A percentile compares a stretch with the other conserved stretches of the same genome.
Conservation (phyloP, 1,140 invertebrate genomes). For the Lepidurus apus region DNA sequence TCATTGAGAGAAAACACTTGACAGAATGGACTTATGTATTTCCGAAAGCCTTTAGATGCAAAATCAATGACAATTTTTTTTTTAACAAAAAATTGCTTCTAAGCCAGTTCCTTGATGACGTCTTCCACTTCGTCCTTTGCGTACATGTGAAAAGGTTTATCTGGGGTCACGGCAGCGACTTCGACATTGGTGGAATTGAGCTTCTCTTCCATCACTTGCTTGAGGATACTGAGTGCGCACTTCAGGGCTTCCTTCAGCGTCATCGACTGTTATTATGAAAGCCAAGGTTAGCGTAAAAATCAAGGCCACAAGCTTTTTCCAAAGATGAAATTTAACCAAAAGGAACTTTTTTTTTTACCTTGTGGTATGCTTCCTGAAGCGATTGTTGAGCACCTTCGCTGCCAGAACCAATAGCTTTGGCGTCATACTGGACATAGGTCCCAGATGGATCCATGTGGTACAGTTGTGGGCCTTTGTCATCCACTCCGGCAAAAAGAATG, state of each 20-base stretch:
- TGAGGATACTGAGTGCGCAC: conserved; percentile 85
- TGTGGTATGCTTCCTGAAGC: conserved; percentile 78
- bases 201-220: conserved; percentile 99
- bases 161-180: conserved; percentile 86
- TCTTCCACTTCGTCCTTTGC: conserved; percentile 82
- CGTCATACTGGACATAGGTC: conserved; percentile 95
- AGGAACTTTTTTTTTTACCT: conserved; percentile 49
- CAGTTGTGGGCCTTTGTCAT: conserved; percentile 71
- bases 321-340: not conserved
- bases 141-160: conserved; percentile 82
- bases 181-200: conserved; percentile 96
- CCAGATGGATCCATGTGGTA: conserved; percentile 98
- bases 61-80: not conserved
- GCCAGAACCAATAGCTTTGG: conserved; percentile 98
- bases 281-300: not conserved
- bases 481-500: conserved; percentile 79
- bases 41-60: not conserved
- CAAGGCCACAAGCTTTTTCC: not conserved
- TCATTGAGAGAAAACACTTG: not conserved
- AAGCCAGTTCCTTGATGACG: conserved; percentile 74
- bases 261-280: conserved; percentile 69
- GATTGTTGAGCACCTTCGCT: conserved; percentile 98
- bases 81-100: conserved; percentile 38
- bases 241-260: conserved; percentile 93
- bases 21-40: conserved; percentile 1